Conservation (phyloP, 1,140 invertebrate species). For the Aphis gossypii region DNA sequence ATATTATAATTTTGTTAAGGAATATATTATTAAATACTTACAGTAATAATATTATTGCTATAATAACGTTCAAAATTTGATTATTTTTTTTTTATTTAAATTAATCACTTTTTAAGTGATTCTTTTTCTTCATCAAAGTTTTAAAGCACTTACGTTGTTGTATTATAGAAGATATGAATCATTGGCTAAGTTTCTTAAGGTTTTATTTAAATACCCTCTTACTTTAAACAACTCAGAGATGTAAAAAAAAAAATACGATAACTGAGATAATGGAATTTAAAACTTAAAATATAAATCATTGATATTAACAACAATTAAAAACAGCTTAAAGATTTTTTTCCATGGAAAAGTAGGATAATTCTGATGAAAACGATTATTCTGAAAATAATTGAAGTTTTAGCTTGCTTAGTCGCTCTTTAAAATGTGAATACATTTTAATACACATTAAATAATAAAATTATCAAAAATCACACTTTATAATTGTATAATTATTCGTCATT, state of each 20-base stretch:
- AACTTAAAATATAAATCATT: conserved; percentile 33
- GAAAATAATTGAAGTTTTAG: not conserved
- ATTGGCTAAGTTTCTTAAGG: conserved; percentile 26
- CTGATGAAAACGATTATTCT: not conserved
- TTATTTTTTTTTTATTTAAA: not conserved
- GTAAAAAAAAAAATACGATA: conserved; percentile 20
- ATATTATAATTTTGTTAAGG: not conserved
- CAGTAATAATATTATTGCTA: not conserved
- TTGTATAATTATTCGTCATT: not conserved
- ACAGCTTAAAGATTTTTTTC: not conserved
- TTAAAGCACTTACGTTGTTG: conserved; percentile 26
- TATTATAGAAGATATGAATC: conserved; percentile 21
- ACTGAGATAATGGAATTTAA: not conserved
- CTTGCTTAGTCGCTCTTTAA: not conserved
- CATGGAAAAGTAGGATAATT: not conserved
- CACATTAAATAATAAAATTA: not conserved
- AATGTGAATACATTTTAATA: not conserved
- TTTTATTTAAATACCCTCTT: not conserved
- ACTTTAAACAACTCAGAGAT: not conserved
- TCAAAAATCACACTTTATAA: not conserved
- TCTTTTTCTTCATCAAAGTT: not conserved
- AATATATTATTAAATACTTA: not conserved
- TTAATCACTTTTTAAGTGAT: conserved; percentile 27
- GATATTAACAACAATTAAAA: not conserved
- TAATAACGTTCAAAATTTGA: not conserved